phyloP scores from a whole-genome alignment of 2,797 vertebrate species.

The Varecia variegata region DNA sequence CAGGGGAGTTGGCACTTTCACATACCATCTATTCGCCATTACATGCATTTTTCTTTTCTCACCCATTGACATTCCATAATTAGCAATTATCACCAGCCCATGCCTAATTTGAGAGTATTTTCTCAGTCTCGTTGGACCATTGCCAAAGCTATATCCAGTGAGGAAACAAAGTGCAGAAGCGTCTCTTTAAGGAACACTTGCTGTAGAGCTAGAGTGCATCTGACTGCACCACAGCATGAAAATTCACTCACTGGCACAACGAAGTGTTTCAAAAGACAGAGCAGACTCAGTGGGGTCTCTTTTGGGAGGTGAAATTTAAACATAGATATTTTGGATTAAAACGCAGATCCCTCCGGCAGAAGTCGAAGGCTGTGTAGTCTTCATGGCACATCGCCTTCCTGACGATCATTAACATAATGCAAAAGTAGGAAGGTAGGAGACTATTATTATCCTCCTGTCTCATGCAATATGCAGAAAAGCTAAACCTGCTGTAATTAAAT shows the following conservation, averaged over 20 bases:
- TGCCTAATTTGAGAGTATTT: constrained; percentile 75
- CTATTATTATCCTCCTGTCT: not conserved
- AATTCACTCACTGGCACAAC: constrained; percentile 43
- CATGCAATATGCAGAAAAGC: constrained; percentile 42
- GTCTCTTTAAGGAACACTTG: constrained; percentile 60
- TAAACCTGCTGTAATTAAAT: constrained; percentile 61
- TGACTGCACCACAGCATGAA: constrained; percentile 21
- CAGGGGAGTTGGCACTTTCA: constrained; percentile 63
- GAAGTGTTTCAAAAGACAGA: constrained; percentile 52
- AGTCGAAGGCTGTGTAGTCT: not conserved
- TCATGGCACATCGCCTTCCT: constrained; percentile 28
- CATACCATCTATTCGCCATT: constrained; percentile 51
- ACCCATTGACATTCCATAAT: constrained; percentile 70
- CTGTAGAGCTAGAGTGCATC: not conserved
- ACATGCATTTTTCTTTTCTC: constrained; percentile 36
- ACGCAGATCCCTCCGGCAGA: not conserved
- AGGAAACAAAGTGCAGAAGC: constrained; percentile 6
- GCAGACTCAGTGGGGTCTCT: not conserved
- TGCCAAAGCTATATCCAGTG: constrained; percentile 58
- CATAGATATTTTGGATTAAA: constrained; percentile 59
- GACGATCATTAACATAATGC: constrained; percentile 5
- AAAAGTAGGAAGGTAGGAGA: constrained; percentile 20
- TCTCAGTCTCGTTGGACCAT: constrained; percentile 62
- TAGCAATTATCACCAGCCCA: constrained; percentile 73
- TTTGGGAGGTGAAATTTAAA: constrained; percentile 50